Conservation (phyloP, 2,888 invertebrate species). For the Chirona hameri region DNA sequence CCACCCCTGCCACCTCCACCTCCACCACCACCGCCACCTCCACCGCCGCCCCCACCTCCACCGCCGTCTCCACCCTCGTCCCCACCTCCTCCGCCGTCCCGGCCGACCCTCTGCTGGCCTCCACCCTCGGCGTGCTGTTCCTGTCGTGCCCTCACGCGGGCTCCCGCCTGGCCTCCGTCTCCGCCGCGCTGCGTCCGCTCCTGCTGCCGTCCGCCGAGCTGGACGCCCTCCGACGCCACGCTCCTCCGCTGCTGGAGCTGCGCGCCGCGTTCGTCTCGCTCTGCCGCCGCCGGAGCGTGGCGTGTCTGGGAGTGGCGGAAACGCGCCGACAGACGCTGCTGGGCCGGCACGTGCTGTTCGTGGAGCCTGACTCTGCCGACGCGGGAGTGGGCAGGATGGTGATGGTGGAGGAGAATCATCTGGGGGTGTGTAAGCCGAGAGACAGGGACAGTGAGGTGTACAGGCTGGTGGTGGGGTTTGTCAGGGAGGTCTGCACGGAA, state of each 20-base stretch:
- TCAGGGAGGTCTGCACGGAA: not conserved
- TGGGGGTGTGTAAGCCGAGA: conserved; percentile 9
- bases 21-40: not conserved
- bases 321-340: not conserved
- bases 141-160: conserved; percentile 38
- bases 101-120: not conserved
- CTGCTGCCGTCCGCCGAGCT: conserved; percentile 34
- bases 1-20: too few species aligned
- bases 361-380: not conserved
- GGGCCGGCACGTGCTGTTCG: not conserved
- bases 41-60: not conserved
- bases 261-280: not conserved
- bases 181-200: conserved; percentile 30
- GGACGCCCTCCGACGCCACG: not conserved
- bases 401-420: not conserved
- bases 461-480: not conserved
- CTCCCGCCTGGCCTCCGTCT: conserved; percentile 34
- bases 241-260: not conserved
- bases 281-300: too few species aligned
- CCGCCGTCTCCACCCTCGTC: too few species aligned
- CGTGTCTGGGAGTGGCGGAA: not conserved
- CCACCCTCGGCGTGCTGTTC: conserved; percentile 37
- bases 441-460: not conserved
- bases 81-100: too few species aligned
- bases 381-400: not conserved